A percentile compares a stretch with the other conserved stretches of the same genome.
Conservation (phyloP, 1,140 invertebrate genomes). For the Tetramorium simillimum region DNA sequence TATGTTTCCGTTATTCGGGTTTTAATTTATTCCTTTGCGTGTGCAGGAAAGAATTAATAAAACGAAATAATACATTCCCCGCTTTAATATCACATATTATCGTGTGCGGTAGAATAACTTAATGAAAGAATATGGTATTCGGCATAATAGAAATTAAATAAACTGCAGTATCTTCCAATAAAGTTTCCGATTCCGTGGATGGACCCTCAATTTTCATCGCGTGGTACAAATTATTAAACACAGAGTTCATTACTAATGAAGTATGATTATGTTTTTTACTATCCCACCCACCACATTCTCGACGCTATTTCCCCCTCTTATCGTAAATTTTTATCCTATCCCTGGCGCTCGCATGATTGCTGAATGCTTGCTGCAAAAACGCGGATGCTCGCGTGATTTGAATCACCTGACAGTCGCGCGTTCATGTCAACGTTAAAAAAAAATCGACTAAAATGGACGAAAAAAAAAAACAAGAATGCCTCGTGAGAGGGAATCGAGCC, state of each 20-base stretch:
- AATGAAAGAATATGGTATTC: not conserved
- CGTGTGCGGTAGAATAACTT: not conserved
- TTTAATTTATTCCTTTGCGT: not conserved
- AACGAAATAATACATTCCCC: not conserved
- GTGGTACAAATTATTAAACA: slow-evolving; percentile 19
- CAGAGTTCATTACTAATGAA: slow-evolving; percentile 56
- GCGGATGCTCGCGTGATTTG: slow-evolving; percentile 31
- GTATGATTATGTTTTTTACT: slow-evolving; percentile 55
- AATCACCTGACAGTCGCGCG: slow-evolving; percentile 21
- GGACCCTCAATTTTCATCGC: not conserved
- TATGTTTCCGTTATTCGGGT: not conserved
- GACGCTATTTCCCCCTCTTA: not conserved
- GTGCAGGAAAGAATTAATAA: too few relatives aligned
- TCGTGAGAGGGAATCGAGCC: slow-evolving; percentile 11
- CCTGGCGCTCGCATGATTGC: not conserved
- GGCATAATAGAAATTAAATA: slow-evolving; percentile 15
- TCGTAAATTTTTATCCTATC: slow-evolving; percentile 66
- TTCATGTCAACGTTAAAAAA: slow-evolving; percentile 33
- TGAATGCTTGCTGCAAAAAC: slow-evolving; percentile 46
- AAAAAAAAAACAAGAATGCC: slow-evolving; percentile 5
- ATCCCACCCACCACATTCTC: too few relatives aligned
- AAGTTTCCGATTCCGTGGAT: not conserved
- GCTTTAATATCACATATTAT: not conserved
- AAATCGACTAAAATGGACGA: not conserved
- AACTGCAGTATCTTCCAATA: slow-evolving; percentile 8